phyloP scores from a whole-genome alignment of 2,113 vertebrate genomes.

The Heliornis fulica region DNA sequence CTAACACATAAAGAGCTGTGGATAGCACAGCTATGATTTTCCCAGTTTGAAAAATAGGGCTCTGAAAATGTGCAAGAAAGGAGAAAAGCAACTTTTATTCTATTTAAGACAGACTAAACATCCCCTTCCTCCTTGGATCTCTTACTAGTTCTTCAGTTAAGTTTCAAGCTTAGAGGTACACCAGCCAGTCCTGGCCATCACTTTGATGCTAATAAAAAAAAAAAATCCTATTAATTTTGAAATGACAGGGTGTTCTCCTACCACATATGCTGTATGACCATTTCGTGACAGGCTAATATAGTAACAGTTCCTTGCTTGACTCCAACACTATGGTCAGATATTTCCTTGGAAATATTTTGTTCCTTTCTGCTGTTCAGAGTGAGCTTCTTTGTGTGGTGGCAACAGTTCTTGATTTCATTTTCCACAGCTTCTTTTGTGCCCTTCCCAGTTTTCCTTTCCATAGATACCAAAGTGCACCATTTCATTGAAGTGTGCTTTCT shows the following conservation, averaged over 20 bases:
- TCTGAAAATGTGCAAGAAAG: not conserved
- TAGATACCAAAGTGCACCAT: not conserved
- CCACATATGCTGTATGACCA: not conserved
- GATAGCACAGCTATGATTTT: not conserved
- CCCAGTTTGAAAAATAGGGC: not conserved
- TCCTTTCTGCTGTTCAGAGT: not conserved
- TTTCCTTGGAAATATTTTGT: slow-evolving; percentile 1
- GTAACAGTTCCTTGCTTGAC: not conserved
- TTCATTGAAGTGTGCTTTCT: slow-evolving; percentile 32
- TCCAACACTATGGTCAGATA: not conserved
- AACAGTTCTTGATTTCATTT: not conserved
- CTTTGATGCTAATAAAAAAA: not conserved
- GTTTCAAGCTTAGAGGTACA: not conserved
- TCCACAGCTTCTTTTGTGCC: not conserved
- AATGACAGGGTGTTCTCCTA: not conserved
- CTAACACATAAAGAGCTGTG: not conserved
- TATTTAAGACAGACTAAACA: not conserved
- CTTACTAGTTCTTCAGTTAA: not conserved
- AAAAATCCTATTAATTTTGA: not conserved
- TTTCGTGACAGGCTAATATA: not conserved
- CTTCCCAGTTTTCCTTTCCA: slow-evolving; percentile 24
- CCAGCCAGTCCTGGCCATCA: not conserved
- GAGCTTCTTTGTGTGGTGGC: not conserved
- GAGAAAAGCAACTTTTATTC: not conserved
- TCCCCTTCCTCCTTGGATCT: not conserved